phyloP scores from a whole-genome alignment of 2,113 vertebrate species.

The Cathartes aura region DNA sequence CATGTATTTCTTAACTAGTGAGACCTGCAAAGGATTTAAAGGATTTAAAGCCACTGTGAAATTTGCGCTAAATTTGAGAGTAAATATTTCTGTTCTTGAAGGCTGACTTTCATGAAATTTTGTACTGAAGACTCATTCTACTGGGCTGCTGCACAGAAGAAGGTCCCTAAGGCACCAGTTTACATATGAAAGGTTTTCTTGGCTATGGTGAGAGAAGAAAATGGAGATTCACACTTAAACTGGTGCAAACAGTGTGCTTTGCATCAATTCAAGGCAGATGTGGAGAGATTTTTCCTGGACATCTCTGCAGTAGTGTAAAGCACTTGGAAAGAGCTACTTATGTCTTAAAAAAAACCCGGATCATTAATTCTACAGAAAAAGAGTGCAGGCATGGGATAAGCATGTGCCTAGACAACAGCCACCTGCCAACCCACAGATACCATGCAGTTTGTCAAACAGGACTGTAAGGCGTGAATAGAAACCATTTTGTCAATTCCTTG shows the following conservation, averaged over 20 bases:
- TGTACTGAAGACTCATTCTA: neutral
- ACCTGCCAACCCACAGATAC: neutral
- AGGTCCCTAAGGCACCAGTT: neutral
- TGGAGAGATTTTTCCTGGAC: neutral
- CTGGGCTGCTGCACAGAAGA: neutral
- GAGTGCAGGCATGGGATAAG: neutral
- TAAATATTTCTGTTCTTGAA: neutral
- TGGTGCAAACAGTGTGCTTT: neutral
- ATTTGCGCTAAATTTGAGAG: neutral
- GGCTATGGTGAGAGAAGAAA: neutral
- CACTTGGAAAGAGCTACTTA: neutral
- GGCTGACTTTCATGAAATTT: neutral
- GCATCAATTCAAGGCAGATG: neutral
- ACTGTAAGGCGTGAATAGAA: neutral
- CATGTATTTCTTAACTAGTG: neutral
- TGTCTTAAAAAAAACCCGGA: accelerated
- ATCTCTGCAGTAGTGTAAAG: neutral
- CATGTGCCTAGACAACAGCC: neutral
- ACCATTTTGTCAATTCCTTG: neutral
- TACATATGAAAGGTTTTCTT: neutral
- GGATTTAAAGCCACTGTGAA: neutral
- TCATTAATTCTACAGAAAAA: neutral
- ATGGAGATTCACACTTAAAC: neutral
- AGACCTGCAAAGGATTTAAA: neutral
- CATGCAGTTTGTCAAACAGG: neutral